Base-by-base conservation (phyloP, 2,888 invertebrate genomes). In the Mimachlamys varia region DNA sequence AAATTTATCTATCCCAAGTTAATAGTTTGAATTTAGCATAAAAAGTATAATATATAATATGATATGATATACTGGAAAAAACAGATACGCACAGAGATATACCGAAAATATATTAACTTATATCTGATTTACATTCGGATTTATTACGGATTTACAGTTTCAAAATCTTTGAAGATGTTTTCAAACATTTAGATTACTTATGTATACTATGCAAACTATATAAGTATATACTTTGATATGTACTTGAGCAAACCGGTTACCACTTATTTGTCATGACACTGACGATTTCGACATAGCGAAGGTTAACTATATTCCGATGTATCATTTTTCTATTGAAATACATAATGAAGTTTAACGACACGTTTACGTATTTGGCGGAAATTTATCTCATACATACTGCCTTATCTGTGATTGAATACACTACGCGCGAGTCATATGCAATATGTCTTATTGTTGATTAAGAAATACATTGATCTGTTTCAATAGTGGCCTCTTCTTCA, bases 381-480 rank as follows among this genome's bases (percentile, higher is more conserved):
- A 33, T 12, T 76, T 33, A 76, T 33, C 76, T 33, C 33, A 10
- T 76, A 76, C 13, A 27, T 27, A 76, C 76, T 76, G 76, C 76
- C 76, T 76, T 76, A 76, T 12, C 76, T 76, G 76, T 76, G 76
- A 76, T 76, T 12, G 1, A 76, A 27, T 27, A 76, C 76, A 76
- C 7, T 27, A 76, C 33, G 4, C 33, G 33, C 12, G 76, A 33
- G 27, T 33, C 76, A 76, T 76, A 76, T 76, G 76, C 76, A 76
- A 76, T 76, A 27, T 76, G 27, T 33, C 44, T 62, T 22, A 33
- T 33, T 15, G 76, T 76, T 27, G 33, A 33, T 76, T 33, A 76
- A 76, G 76, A 76, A 76, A 76, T 76, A 76, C 76, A 76, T 76
- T 76, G 12, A 76, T 12, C 76, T 76, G 13, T 76, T 76, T 76